These are phyloP conservation scores for Microtus ochrogaster DNA, from an alignment of 2,113 vertebrate species.

Conservation along the genomic window DNA sequence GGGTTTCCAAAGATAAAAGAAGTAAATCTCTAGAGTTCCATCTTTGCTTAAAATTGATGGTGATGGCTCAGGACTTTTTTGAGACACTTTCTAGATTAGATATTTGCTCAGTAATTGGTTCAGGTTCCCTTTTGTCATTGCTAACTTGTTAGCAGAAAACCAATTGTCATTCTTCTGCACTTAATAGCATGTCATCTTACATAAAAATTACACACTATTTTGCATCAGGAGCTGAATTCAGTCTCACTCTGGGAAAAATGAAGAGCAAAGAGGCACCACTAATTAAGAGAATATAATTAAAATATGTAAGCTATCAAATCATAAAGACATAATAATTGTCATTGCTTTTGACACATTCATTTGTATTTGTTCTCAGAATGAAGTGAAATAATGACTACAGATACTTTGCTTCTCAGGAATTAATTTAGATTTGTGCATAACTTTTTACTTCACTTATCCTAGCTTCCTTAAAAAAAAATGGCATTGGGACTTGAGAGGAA, in stretches of 20 bases:
- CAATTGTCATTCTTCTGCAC: constrained; percentile 62
- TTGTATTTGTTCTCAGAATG: constrained; percentile 72
- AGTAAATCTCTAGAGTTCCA: not conserved
- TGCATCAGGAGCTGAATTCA: constrained; percentile 46
- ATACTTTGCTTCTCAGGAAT: constrained; percentile 60
- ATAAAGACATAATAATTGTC: constrained; percentile 70
- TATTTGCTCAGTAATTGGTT: constrained; percentile 37
- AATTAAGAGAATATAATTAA: constrained; percentile 80
- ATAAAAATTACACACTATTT: constrained; percentile 67
- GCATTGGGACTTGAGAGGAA: not conserved
- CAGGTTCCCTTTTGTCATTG: constrained; percentile 52
- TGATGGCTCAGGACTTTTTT: constrained; percentile 21
- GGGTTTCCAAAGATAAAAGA: constrained; percentile 17
- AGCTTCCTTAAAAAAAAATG: constrained; percentile 45
- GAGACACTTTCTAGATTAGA: constrained; percentile 57
- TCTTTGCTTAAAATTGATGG: constrained; percentile 28
- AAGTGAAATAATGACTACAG: constrained; percentile 57
- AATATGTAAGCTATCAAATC: constrained; percentile 72
- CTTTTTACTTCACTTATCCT: constrained; percentile 57
- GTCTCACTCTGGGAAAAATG: constrained; percentile 48
- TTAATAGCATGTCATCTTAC: constrained; percentile 65
- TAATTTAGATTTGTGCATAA: constrained; percentile 59
- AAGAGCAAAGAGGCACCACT: constrained; percentile 63
- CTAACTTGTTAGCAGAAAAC: constrained; percentile 60
- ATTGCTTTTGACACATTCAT: constrained; percentile 66